phyloP scores from a whole-genome alignment of 2,888 invertebrate species.

The Dastarcus helophoroides region DNA sequence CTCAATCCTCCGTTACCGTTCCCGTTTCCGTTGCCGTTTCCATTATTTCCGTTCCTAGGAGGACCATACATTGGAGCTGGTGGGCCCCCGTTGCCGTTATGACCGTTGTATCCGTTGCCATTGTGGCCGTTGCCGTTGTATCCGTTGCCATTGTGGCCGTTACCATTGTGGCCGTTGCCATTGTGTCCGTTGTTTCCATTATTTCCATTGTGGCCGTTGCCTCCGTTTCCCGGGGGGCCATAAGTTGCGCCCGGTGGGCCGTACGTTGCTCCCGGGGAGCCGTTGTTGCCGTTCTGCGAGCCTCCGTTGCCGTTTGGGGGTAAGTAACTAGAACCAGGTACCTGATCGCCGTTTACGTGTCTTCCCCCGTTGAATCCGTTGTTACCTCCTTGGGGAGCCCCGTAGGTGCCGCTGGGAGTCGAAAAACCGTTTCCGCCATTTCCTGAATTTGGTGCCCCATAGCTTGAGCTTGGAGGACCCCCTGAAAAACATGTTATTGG shows the following conservation, averaged over 20 bases:
- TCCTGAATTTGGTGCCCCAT: slow-evolving; percentile 17
- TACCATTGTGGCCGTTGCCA: slow-evolving; percentile 16
- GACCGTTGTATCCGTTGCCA: slow-evolving; percentile 16
- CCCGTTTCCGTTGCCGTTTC: slow-evolving; percentile 13
- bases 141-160: slow-evolving; percentile 18
- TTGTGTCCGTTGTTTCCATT: slow-evolving; percentile 22
- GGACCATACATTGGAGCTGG: slow-evolving; percentile 16
- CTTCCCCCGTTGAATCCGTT: slow-evolving; percentile 16
- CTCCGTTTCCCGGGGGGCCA: slow-evolving; percentile 31
- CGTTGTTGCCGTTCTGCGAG: not conserved
- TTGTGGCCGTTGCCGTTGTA: slow-evolving; percentile 17
- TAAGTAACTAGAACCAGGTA: slow-evolving; percentile 14
- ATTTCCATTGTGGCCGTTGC: slow-evolving; percentile 13
- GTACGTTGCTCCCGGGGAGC: slow-evolving; percentile 16
- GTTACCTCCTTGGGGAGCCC: slow-evolving; percentile 16
- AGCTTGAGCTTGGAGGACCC: slow-evolving; percentile 17
- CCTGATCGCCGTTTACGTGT: slow-evolving; percentile 17
- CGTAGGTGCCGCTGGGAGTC: slow-evolving; percentile 15
- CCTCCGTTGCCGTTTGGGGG: slow-evolving; percentile 13
- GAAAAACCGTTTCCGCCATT: slow-evolving; percentile 14
- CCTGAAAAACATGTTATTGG: too few relatives aligned
- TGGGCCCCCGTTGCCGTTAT: slow-evolving; percentile 12
- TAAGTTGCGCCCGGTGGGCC: slow-evolving; percentile 32
- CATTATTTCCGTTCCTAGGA: slow-evolving; percentile 16
- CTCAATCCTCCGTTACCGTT: slow-evolving; percentile 24